Conservation (phyloP, 2,888 invertebrate genomes). For the Eudasyphora cyanicolor region DNA sequence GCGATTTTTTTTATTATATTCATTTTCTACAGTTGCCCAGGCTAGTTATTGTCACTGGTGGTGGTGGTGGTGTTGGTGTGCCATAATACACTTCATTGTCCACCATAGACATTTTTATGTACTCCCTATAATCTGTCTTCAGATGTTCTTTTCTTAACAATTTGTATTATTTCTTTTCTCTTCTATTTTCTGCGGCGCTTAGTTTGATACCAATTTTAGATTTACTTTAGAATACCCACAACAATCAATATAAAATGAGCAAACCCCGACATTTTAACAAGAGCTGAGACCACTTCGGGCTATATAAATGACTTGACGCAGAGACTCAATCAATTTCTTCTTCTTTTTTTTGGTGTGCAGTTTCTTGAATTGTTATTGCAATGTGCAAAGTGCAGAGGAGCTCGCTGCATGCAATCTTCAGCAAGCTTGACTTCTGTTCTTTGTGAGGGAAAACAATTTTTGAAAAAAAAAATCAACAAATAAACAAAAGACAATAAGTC, state of each 20-base stretch:
- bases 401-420: too few species aligned
- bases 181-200: conserved; percentile 10
- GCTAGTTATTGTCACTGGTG: neutral
- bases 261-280: neutral
- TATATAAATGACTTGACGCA: neutral
- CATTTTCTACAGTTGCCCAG: neutral
- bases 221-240: neutral
- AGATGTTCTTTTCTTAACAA: too few species aligned
- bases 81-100: conserved; percentile 21
- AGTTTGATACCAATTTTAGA: conserved; percentile 49
- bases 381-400: neutral
- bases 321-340: neutral
- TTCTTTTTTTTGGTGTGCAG: neutral
- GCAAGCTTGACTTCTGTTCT: neutral
- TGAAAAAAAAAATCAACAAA: neutral
- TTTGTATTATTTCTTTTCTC: neutral
- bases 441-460: neutral
- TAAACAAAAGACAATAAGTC: neutral
- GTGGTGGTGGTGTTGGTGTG: neutral
- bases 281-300: neutral
- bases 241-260: conserved; percentile 21
- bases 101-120: conserved; percentile 25
- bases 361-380: neutral
- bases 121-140: neutral
- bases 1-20: neutral